Percentiles rank a stretch among this genome's conserved stretches.
phyloP scores from a whole-genome alignment of 2,888 invertebrate genomes.

The Sarcophaga carnaria region DNA sequence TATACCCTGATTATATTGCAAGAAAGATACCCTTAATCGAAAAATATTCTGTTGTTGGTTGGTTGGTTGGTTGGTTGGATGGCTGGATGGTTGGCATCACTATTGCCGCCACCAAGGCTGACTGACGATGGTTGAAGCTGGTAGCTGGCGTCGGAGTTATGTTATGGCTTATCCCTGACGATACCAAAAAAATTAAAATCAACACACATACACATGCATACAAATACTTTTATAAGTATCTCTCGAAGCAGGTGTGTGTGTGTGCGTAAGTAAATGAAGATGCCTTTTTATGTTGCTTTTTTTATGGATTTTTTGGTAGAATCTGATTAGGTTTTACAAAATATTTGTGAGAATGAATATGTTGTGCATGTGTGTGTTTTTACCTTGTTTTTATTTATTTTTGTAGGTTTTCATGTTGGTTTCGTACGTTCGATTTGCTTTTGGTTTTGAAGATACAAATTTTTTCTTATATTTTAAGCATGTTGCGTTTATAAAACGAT shows the following conservation, averaged over 20 bases:
- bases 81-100: not conserved
- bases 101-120: slow-evolving; percentile 40
- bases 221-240: too few species aligned
- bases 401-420: slow-evolving; percentile 51
- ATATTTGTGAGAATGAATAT: slow-evolving; percentile 1
- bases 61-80: too few species aligned
- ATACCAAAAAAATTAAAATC: too few species aligned
- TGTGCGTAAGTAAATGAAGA: slow-evolving; percentile 27
- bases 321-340: slow-evolving; percentile 19
- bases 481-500: slow-evolving; percentile 60
- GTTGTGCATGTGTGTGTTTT: slow-evolving; percentile 44
- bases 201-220: too few species aligned
- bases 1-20: slow-evolving; percentile 45
- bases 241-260: not conserved
- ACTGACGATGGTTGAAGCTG: not conserved
- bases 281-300: slow-evolving; percentile 55
- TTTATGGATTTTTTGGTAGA: slow-evolving; percentile 39
- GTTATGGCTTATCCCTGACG: slow-evolving; percentile 46
- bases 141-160: slow-evolving; percentile 39
- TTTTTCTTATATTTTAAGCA: slow-evolving; percentile 57
- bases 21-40: slow-evolving; percentile 62
- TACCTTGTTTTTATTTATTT: slow-evolving; percentile 46
- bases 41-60: slow-evolving; percentile 7
- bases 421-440: not conserved
- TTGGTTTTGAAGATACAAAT: slow-evolving; percentile 43